Conservation (phyloP, 1,140 invertebrate genomes). For the Lepidurus arcticus region DNA sequence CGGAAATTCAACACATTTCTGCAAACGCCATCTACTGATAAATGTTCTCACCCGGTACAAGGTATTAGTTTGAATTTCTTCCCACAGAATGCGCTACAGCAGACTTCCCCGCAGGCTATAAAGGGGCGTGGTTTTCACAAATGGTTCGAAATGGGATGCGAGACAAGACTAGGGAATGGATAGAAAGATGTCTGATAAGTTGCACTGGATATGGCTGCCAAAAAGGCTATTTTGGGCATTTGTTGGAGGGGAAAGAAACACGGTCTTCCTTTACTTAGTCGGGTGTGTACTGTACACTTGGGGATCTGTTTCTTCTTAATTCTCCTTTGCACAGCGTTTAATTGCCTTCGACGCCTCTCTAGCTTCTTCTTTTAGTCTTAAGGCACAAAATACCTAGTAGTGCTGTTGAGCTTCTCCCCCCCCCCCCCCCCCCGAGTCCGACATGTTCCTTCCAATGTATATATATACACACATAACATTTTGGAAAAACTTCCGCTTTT, state of each 20-base stretch:
- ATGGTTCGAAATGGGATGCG: slow-evolving; percentile 8
- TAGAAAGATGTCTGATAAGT: slow-evolving; percentile 19
- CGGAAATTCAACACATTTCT: no score
- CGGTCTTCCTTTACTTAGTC: slow-evolving; percentile 18
- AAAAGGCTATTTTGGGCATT: slow-evolving; percentile 11
- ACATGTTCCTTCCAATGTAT: neutral
- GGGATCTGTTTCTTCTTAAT: slow-evolving; percentile 2
- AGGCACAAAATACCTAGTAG: neutral
- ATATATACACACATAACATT: neutral
- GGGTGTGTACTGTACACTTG: slow-evolving; percentile 1
- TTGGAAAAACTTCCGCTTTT: neutral
- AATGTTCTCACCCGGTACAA: no score
- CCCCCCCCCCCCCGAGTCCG: neutral
- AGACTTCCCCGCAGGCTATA: neutral
- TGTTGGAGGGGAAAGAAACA: slow-evolving; percentile 10
- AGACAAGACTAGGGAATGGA: neutral
- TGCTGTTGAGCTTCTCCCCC: neutral
- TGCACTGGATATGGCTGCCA: slow-evolving; percentile 8
- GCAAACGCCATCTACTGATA: neutral
- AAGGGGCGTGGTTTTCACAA: neutral
- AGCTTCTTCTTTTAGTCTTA: neutral
- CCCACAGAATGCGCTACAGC: neutral
- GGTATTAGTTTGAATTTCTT: neutral
- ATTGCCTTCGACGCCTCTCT: slow-evolving; percentile 7
- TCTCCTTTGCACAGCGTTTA: neutral